phyloP scores from a whole-genome alignment of 2,888 invertebrate genomes.

The Holacanthella duospinosa region DNA sequence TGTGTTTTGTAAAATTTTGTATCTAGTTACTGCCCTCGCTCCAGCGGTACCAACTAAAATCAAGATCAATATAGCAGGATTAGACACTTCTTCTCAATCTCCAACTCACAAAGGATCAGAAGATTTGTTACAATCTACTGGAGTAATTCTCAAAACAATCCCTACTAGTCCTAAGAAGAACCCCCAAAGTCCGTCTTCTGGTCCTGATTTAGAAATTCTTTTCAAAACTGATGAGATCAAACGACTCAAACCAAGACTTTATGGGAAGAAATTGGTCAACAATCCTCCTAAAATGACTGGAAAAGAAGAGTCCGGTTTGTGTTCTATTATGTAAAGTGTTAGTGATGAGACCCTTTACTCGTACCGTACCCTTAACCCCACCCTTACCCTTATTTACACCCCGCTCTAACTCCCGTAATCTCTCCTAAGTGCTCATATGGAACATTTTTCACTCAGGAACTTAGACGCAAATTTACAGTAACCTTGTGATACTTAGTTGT shows the following conservation, averaged over 20 bases:
- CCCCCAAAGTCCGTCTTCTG: slow-evolving; percentile 48
- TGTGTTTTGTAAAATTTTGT: slow-evolving; percentile 7
- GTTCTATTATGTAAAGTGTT: slow-evolving; percentile 48
- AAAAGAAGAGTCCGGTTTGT: slow-evolving; percentile 70
- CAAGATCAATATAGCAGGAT: slow-evolving; percentile 7
- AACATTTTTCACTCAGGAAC: no score
- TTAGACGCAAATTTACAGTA: no score
- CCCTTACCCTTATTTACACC: no score
- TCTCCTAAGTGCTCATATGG: no score
- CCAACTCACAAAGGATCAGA: slow-evolving; percentile 12
- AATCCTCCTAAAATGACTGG: slow-evolving; percentile 60
- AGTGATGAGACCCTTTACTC: no score
- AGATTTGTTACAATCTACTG: slow-evolving; percentile 4
- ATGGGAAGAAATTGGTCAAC: slow-evolving; percentile 56
- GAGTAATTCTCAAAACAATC: background rate
- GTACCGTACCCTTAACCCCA: no score
- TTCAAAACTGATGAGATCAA: slow-evolving; percentile 39
- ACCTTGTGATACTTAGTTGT: no score
- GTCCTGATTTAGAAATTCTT: slow-evolving; percentile 27
- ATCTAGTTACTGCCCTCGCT: background rate
- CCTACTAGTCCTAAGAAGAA: slow-evolving; percentile 37
- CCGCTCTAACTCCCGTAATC: no score
- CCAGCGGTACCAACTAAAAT: slow-evolving; percentile 4
- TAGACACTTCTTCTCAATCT: slow-evolving; percentile 11
- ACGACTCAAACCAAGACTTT: slow-evolving; percentile 50